A percentile compares a stretch with the other conserved stretches of the same genome.
Conservation (phyloP, 2,888 invertebrate species). For the Athalia rosae region DNA sequence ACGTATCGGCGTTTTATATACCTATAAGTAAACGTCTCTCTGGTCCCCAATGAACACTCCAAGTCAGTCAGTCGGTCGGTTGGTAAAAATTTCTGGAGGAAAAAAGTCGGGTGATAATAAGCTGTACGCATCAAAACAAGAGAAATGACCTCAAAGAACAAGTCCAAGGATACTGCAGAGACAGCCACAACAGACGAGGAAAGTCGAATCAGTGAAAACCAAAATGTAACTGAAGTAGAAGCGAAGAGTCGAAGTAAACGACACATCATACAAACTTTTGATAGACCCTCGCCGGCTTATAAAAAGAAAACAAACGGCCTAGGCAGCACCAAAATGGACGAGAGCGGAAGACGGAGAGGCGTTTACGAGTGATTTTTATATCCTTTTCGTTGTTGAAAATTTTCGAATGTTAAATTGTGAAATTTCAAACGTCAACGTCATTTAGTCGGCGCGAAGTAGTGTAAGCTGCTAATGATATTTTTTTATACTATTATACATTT, state of each 20-base stretch:
- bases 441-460: too few species aligned
- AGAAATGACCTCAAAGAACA: slow-evolving; percentile 15
- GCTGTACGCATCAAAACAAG: background rate
- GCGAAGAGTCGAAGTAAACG: slow-evolving; percentile 3
- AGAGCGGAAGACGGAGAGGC: background rate
- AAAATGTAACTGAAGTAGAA: background rate
- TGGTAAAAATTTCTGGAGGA: background rate
- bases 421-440: too few species aligned
- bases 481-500: too few species aligned
- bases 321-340: background rate
- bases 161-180: background rate
- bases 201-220: background rate
- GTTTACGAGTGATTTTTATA: background rate
- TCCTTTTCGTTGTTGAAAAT: too few species aligned
- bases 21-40: slow-evolving; percentile 18
- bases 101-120: background rate
- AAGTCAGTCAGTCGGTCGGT: background rate
- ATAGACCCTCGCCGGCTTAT: slow-evolving; percentile 7
- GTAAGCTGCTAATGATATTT: too few species aligned
- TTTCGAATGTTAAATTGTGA: too few species aligned
- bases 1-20: too few species aligned
- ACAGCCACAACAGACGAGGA: background rate
- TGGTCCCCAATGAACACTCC: background rate
- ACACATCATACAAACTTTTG: background rate
- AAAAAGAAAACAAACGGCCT: background rate